These are phyloP conservation scores for Rhynchopsitta pachyrhyncha DNA, from an alignment of 2,113 vertebrate species.

Conservation along the genomic window DNA sequence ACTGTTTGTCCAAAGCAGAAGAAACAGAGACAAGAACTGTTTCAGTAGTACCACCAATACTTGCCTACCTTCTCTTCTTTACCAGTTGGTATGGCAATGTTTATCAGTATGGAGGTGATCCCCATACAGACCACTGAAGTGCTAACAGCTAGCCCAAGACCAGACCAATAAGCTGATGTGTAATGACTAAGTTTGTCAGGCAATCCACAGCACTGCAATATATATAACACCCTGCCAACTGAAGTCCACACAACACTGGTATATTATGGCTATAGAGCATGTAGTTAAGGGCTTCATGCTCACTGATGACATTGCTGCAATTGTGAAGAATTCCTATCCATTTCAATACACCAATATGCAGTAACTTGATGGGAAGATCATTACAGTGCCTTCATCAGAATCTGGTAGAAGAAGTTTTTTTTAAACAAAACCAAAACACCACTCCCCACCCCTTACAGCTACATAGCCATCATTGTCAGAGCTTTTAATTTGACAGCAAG, in stretches of 20 bases:
- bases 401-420: neutral
- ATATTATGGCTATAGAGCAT: neutral
- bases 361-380: neutral
- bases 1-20: neutral
- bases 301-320: neutral
- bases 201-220: neutral
- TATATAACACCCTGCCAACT: neutral
- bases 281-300: neutral
- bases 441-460: neutral
- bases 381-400: neutral
- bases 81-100: neutral
- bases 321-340: fast-evolving
- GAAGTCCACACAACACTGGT: neutral
- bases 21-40: neutral
- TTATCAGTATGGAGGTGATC: neutral
- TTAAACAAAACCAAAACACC: neutral
- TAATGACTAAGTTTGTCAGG: neutral
- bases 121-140: neutral
- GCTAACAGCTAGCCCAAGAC: neutral
- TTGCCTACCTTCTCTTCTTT: neutral
- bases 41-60: neutral
- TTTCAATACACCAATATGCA: neutral
- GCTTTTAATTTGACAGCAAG: neutral
- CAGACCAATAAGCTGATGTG: neutral
- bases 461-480: neutral